Conservation (phyloP, 2,113 vertebrate species). For the Leiothrix lutea region DNA sequence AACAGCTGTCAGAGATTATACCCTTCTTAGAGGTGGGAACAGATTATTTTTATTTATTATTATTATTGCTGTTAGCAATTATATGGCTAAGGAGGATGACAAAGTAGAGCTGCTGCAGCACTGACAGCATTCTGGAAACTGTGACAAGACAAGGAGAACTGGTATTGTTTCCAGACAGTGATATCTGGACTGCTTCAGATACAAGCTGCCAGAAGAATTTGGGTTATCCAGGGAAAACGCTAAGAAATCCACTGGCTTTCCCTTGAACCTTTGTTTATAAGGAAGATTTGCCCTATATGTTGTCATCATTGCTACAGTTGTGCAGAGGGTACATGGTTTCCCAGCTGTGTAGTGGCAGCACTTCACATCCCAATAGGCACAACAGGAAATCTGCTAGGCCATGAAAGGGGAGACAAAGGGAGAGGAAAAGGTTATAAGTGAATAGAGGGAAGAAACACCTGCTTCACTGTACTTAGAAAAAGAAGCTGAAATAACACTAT, state of each 20-base stretch:
- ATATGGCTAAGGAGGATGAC: rapidly evolving
- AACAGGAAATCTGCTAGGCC: not conserved
- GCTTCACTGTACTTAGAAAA: not conserved
- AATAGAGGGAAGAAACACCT: not conserved
- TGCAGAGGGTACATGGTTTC: not conserved
- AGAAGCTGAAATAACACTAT: no score
- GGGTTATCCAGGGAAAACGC: not conserved
- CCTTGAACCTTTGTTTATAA: not conserved
- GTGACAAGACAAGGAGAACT: not conserved
- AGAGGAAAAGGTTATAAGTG: not conserved
- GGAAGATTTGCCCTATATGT: not conserved
- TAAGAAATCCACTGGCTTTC: not conserved
- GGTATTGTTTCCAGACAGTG: not conserved
- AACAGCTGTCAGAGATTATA: not conserved
- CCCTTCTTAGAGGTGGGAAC: not conserved
- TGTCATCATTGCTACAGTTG: not conserved
- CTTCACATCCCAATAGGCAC: not conserved
- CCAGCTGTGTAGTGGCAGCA: not conserved
- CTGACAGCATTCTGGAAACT: not conserved
- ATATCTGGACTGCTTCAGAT: not conserved
- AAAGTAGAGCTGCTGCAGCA: not conserved
- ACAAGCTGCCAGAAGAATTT: not conserved
- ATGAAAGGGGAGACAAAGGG: not conserved
- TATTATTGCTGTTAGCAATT: not conserved
- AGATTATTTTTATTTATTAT: not conserved